Evolutionary conservation across 1,140 invertebrate genomes (phyloP).

Genomic region (Leptinotarsa defecta): DNA sequence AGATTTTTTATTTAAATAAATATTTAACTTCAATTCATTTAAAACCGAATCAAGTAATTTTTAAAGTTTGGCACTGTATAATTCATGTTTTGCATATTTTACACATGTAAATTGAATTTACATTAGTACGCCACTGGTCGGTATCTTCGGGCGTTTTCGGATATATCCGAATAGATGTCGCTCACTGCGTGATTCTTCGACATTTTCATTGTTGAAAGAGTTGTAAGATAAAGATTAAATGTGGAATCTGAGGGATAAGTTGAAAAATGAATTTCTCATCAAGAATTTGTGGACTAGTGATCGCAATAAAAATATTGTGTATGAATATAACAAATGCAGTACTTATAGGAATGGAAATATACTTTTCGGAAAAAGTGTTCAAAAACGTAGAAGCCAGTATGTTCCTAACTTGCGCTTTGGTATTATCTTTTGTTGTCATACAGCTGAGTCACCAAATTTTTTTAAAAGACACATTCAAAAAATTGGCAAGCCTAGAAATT

Average conservation of each 20-base stretch:
- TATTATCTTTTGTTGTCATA: not conserved
- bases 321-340: not conserved
- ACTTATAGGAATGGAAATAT: not conserved
- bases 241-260: not conserved
- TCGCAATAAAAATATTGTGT: not conserved
- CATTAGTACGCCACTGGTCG: not conserved
- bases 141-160: too few species aligned
- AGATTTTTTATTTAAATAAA: too few species aligned
- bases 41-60: too few species aligned
- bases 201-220: not conserved
- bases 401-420: not conserved
- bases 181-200: not conserved
- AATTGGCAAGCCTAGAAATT: not conserved
- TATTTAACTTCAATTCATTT: too few species aligned
- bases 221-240: not conserved
- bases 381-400: not conserved
- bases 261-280: not conserved
- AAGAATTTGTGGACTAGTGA: not conserved
- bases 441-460: not conserved
- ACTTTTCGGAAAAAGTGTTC: not conserved
- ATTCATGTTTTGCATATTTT: slow-evolving; percentile 52
- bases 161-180: slow-evolving; percentile 32
- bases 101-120: slow-evolving; percentile 45
- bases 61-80: slow-evolving; percentile 49
- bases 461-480: not conserved